Conservation (phyloP, 2,113 vertebrate genomes). For the Eublepharis macularius region DNA sequence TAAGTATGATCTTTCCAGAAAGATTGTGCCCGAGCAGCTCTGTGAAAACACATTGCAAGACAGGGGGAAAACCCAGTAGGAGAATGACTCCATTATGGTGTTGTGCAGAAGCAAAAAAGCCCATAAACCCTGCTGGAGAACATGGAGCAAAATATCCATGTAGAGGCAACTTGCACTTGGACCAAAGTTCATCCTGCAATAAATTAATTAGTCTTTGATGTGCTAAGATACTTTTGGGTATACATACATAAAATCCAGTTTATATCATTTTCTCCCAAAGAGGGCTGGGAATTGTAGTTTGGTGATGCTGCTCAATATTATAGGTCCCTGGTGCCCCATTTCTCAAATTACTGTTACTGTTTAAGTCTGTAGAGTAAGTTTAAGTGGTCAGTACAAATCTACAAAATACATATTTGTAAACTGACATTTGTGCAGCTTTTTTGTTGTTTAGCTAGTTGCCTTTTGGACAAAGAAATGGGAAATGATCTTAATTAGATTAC, state of each 20-base stretch:
- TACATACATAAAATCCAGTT: background rate
- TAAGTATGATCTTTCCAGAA: too few relatives aligned
- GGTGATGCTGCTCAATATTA: background rate
- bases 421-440: background rate
- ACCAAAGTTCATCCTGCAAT: background rate
- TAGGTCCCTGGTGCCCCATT: background rate
- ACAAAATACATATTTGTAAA: background rate
- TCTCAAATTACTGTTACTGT: background rate
- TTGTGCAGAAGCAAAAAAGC: too few relatives aligned
- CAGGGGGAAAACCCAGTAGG: too few relatives aligned
- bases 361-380: background rate
- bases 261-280: background rate
- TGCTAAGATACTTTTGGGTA: background rate
- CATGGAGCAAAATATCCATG: too few relatives aligned
- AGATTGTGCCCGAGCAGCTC: too few relatives aligned
- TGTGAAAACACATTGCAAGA: too few relatives aligned
- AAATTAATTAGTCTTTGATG: background rate
- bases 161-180: too few relatives aligned
- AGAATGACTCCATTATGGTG: too few relatives aligned
- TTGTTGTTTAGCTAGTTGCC: background rate
- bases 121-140: too few relatives aligned
- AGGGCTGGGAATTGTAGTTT: background rate
- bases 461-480: background rate
- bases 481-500: background rate
- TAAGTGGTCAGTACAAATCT: background rate